Evolutionary conservation across 2,797 vertebrate species (phyloP).

Genomic region (Halcyon badia): DNA sequence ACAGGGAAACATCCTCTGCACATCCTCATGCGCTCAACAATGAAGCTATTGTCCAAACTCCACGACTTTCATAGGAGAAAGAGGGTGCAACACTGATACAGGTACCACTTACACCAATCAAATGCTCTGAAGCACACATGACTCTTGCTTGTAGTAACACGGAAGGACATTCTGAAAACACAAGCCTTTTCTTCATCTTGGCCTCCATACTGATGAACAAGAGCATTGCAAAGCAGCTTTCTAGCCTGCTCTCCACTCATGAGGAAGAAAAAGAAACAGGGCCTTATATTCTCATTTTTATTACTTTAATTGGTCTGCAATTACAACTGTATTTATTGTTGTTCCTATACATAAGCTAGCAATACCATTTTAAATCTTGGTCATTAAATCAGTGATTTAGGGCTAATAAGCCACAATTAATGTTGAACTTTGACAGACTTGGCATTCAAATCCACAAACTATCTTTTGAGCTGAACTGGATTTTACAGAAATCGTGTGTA

Average conservation of each 20-base stretch:
- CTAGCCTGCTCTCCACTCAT: background rate
- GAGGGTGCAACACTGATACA: background rate
- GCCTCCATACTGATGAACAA: background rate
- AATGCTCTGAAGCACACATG: background rate
- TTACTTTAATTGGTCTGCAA: background rate
- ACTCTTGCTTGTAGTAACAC: background rate
- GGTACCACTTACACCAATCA: fast-evolving
- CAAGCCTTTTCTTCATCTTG: background rate
- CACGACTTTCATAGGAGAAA: background rate
- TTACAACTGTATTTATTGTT: background rate
- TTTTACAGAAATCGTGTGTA: fast-evolving
- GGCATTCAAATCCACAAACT: background rate
- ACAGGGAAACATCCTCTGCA: background rate
- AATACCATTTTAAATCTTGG: background rate
- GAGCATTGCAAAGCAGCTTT: background rate
- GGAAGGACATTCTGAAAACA: background rate
- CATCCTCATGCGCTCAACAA: background rate
- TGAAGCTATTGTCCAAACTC: background rate
- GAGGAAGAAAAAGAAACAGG: background rate
- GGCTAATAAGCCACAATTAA: background rate
- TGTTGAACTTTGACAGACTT: background rate
- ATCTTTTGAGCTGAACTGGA: background rate
- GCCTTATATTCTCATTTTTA: background rate
- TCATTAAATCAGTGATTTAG: background rate
- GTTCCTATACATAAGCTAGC: background rate